These are phyloP conservation scores for Andricus curvator DNA, from an alignment of 2,888 invertebrate genomes.

Conservation along the genomic window DNA sequence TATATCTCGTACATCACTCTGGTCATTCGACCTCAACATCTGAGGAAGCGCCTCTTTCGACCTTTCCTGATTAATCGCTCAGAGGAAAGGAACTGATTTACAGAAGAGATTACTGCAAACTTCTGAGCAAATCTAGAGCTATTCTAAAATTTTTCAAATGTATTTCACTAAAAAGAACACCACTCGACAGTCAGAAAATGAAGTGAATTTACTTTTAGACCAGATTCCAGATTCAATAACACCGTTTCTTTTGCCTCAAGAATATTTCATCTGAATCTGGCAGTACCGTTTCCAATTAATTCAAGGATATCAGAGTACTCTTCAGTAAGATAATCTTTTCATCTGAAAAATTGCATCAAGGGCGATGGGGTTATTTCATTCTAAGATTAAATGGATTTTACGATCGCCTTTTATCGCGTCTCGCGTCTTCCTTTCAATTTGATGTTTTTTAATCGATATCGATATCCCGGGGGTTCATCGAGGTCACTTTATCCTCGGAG, in stretches of 20 bases:
- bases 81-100: background rate
- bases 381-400: conserved; percentile 26
- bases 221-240: background rate
- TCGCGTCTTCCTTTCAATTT: conserved; percentile 29
- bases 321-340: conserved; percentile 3
- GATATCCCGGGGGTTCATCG: conserved; percentile 38
- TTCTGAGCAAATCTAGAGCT: too few species aligned
- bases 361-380: conserved; percentile 31
- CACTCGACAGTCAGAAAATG: too few species aligned
- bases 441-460: conserved; percentile 39
- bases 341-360: conserved; percentile 12
- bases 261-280: background rate
- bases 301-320: conserved; percentile 1
- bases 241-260: background rate
- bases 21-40: conserved; percentile 63
- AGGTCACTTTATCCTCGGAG: conserved; percentile 45
- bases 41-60: conserved; percentile 58
- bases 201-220: too few species aligned
- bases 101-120: too few species aligned
- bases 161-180: too few species aligned
- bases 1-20: conserved; percentile 59
- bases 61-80: conserved; percentile 42
- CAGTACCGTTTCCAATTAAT: conserved; percentile 28
- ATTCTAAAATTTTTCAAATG: too few species aligned
- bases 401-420: conserved; percentile 27